phyloP scores from a whole-genome alignment of 1,140 invertebrate genomes.

The Papilio dardanus region DNA sequence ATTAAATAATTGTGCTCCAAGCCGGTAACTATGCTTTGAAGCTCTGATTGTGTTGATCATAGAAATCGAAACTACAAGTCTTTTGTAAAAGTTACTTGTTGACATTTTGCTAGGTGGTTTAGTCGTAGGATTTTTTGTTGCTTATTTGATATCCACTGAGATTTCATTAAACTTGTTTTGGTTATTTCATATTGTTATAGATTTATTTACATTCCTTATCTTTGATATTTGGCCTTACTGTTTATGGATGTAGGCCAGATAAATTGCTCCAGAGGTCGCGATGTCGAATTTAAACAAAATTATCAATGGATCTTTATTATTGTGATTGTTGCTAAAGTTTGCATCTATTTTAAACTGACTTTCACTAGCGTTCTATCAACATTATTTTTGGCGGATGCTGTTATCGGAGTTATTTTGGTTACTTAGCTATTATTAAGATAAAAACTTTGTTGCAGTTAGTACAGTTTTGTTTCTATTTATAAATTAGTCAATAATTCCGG shows the following conservation, averaged over 20 bases:
- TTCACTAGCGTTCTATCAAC: not conserved
- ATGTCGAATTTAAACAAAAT: not conserved
- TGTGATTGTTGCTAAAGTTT: not conserved
- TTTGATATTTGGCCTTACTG: not conserved
- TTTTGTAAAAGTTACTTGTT: slow-evolving; percentile 1
- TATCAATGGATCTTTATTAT: slow-evolving; percentile 8
- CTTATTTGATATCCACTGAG: not conserved
- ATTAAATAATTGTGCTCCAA: too few species aligned
- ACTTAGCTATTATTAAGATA: not conserved
- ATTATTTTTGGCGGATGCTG: not conserved
- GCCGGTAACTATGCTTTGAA: too few species aligned
- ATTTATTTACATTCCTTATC: slow-evolving; percentile 21
- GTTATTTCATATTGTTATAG: not conserved
- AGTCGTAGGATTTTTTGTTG: not conserved
- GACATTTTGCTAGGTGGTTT: not conserved
- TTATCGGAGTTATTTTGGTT: not conserved
- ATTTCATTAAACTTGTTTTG: not conserved
- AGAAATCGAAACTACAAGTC: too few species aligned
- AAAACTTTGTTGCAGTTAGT: not conserved
- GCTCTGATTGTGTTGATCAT: too few species aligned
- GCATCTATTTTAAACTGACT: not conserved
- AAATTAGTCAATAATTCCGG: too few species aligned
- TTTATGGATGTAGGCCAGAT: not conserved
- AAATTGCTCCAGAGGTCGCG: not conserved
- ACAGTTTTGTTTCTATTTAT: not conserved